A percentile compares a stretch with the other conserved stretches of the same genome.
Evolutionary conservation across 2,797 vertebrate species (phyloP).

Genomic region (Enteromius fasciolatus): DNA sequence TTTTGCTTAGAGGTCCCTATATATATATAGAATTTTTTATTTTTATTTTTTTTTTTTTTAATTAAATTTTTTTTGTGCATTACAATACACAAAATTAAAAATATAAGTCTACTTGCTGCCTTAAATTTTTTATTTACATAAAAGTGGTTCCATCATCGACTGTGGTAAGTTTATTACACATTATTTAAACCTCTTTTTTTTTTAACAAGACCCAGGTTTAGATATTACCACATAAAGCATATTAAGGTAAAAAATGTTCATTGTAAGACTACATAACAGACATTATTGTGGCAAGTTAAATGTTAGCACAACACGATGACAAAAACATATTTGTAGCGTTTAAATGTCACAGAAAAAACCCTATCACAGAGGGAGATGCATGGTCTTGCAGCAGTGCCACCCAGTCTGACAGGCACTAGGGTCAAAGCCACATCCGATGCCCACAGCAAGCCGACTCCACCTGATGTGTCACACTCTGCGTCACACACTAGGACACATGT

Average conservation of each 20-base stretch:
- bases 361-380: not conserved
- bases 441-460: conserved; percentile 36
- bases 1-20: not conserved
- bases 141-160: not conserved
- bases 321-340: not conserved
- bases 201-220: not conserved
- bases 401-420: conserved; percentile 23
- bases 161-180: not conserved
- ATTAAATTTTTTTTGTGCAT: not conserved
- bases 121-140: not conserved
- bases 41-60: too few species aligned
- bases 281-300: not conserved
- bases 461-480: conserved; percentile 43
- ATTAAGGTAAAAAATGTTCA: not conserved
- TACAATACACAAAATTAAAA: not conserved
- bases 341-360: not conserved
- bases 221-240: not conserved
- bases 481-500: conserved; percentile 58
- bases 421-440: conserved; percentile 42
- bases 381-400: conserved; percentile 28
- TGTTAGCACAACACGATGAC: not conserved
- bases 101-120: not conserved
- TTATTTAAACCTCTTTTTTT: not conserved
- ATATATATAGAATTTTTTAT: too few species aligned
- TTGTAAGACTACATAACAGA: not conserved